Percentiles rank a stretch among this genome's conserved stretches.
Evolutionary conservation across 2,797 vertebrate species (phyloP).

Genomic region (Schizopygopsis malacanthus): DNA sequence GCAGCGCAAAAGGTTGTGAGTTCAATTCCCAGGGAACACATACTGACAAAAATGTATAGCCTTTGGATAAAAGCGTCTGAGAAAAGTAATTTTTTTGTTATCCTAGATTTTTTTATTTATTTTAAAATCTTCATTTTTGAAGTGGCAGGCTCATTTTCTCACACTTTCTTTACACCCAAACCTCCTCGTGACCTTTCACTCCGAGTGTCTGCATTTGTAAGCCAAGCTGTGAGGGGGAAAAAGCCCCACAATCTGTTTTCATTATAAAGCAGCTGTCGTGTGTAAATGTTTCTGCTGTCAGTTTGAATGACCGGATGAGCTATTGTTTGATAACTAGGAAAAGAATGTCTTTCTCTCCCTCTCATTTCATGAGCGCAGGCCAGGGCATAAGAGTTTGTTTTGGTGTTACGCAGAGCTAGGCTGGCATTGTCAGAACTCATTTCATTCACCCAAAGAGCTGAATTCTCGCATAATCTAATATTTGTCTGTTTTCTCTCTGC

Average conservation of each 20-base stretch:
- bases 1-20: no score
- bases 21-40: no score
- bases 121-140: neutral
- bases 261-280: constrained; percentile 17
- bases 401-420: neutral
- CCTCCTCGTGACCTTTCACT: constrained; percentile 26
- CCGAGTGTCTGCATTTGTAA: neutral
- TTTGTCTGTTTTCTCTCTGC: constrained; percentile 8
- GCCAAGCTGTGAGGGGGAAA: neutral
- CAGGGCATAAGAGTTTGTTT: constrained; percentile 22
- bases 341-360: neutral
- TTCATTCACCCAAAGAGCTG: neutral
- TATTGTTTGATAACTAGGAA: constrained; percentile 5
- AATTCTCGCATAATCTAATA: neutral
- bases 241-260: constrained; percentile 40
- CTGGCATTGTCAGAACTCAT: neutral
- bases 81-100: no score
- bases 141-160: neutral
- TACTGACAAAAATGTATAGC: no score
- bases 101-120: no score
- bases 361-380: neutral
- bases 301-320: constrained; percentile 26
- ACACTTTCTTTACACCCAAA: neutral
- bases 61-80: no score
- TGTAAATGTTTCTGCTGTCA: constrained; percentile 37